Percentiles rank a stretch among this genome's conserved stretches.
Conservation (phyloP, 2,888 invertebrate genomes). For the Saturnia japonica region DNA sequence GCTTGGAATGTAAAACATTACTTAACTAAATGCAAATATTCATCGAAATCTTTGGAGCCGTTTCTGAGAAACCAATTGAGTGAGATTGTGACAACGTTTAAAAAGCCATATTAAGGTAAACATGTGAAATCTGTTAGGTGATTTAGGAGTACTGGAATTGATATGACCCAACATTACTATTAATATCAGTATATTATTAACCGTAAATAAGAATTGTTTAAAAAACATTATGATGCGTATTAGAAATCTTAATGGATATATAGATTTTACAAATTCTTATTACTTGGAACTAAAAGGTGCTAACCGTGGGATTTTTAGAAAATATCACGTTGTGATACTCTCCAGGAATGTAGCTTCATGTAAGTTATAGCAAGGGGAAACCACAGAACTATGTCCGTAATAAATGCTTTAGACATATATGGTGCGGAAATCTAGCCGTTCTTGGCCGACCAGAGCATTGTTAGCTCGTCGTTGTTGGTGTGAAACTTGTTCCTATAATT, state of each 20-base stretch:
- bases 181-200: background rate
- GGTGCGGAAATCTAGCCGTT: constrained; percentile 8
- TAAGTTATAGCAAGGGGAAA: constrained; percentile 3
- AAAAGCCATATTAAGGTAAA: background rate
- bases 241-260: constrained; percentile 28
- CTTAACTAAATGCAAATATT: too few species aligned
- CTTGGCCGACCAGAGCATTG: constrained; percentile 8
- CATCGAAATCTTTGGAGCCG: too few species aligned
- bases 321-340: background rate
- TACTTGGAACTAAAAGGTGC: background rate
- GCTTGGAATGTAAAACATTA: too few species aligned
- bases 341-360: constrained; percentile 7
- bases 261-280: constrained; percentile 19
- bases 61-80: too few species aligned
- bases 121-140: background rate
- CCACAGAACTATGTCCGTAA: constrained; percentile 7
- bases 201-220: background rate
- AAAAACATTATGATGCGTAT: background rate
- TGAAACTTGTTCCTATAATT: background rate
- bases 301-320: background rate
- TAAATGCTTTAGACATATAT: constrained; percentile 12
- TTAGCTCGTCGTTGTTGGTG: background rate
- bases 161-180: background rate
- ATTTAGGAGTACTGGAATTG: background rate
- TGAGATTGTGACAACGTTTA: too few species aligned